Base-by-base conservation (phyloP, 1,140 invertebrate species). In the Drosophila setifemur region DNA sequence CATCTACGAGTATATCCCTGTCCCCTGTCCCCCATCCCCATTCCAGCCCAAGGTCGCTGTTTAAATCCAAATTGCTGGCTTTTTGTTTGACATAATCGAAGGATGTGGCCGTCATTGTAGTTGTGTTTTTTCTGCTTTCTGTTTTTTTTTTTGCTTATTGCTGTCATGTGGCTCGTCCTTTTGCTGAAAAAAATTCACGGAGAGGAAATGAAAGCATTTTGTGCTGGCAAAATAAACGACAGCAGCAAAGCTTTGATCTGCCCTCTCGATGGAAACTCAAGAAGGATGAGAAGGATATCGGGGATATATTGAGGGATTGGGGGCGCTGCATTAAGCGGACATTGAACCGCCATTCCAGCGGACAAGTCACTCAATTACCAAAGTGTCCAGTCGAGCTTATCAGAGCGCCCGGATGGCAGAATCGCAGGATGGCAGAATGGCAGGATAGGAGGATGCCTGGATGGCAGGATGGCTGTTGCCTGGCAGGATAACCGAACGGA, bases 311-410 rank as follows among this genome's bases (percentile, higher is more conserved):
- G 28, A 9, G 6, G 19, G 19, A 8, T 8, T 28, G 7, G 19
- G 11, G 28, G n/a, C n/a, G 12, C 7, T 31, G 42, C 49, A 55
- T 66, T 53, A 42, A 48, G 39, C 39, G 77, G 76, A 71, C 76
- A 81, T 81, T 81, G 77, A 81, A 81, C 76, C 52, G 31, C 37
- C 47, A 39, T 48, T 14, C 37, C 61, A 18, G 11, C 9, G 21
- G 47, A 29, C 72, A 70, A 78, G 63, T 79, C 69, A 73, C 70
- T 74, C 76, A 81, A 81, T 81, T 81, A 81, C 76, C 76, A 70
- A 67, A 75, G 76, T 81, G 76, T 81, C 76, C 76, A 81, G 60
- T 81, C 58, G 67, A 75, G 76, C 76, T 81, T 74, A 81, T 81
- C 75, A 57, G 47, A 31, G 48, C 44, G 7, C 33, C 43, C 42